phyloP scores from a whole-genome alignment of 1,140 invertebrate genomes.

The Hestina assimilis region DNA sequence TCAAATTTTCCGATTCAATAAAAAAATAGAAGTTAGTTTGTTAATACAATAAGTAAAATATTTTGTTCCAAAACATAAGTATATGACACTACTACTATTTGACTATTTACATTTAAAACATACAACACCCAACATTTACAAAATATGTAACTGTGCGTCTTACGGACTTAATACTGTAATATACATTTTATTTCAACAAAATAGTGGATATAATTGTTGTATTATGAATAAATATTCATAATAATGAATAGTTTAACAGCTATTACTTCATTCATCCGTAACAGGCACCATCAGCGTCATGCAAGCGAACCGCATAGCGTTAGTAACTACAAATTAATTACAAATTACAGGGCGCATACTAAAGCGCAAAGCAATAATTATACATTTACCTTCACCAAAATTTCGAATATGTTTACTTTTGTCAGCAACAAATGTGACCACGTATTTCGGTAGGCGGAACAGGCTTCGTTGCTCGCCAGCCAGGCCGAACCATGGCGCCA shows the following conservation, averaged over 20 bases:
- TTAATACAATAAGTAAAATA: no score
- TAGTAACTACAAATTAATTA: constrained; percentile 41
- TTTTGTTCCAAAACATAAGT: no score
- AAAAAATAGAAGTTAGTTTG: no score
- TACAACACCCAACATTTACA: background rate
- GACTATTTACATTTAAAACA: no score
- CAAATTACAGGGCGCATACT: constrained; percentile 56
- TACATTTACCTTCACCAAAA: constrained; percentile 81
- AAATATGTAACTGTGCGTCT: background rate
- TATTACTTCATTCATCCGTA: constrained; percentile 29
- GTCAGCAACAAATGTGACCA: constrained; percentile 79
- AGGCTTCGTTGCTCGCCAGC: constrained; percentile 75
- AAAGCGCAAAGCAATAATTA: constrained; percentile 76
- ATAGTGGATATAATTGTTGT: no score
- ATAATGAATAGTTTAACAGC: background rate
- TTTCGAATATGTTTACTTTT: constrained; percentile 79
- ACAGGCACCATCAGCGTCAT: constrained; percentile 50
- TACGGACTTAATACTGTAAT: background rate
- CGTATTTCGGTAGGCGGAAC: constrained; percentile 80
- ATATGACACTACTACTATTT: no score
- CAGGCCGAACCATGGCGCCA: constrained; percentile 71
- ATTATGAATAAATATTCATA: background rate
- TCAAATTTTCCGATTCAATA: no score
- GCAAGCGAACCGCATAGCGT: constrained; percentile 50
- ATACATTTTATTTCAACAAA: no score